A percentile compares a stretch with the other conserved stretches of the same genome.
Conservation (phyloP, 1,140 invertebrate species). For the Papilio helenus region DNA sequence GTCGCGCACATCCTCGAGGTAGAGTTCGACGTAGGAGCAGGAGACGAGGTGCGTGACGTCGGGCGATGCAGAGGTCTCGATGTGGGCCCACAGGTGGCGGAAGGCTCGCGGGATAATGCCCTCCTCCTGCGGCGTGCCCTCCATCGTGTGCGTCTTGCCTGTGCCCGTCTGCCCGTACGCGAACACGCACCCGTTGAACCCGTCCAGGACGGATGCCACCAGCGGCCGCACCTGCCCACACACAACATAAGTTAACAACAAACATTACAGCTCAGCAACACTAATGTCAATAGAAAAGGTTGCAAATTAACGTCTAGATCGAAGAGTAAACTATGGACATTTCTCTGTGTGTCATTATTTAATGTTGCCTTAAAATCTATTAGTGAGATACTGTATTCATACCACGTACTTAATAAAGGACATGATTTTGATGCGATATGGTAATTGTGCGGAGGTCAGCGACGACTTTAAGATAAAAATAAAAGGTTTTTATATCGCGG, state of each 20-base stretch:
- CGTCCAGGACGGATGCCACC: slow-evolving; percentile 97
- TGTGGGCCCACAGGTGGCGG: slow-evolving; percentile 97
- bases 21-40: slow-evolving; percentile 97
- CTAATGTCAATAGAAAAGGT: background rate
- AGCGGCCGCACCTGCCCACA: slow-evolving; percentile 89
- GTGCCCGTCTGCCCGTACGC: slow-evolving; percentile 98
- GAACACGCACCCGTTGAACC: slow-evolving; percentile 98
- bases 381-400: background rate
- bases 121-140: slow-evolving; percentile 89
- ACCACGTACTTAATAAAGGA: background rate
- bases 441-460: background rate
- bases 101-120: slow-evolving; percentile 98
- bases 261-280: background rate
- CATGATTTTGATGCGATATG: background rate
- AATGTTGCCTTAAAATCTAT: background rate
- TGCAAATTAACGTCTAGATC: background rate
- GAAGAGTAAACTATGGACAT: too few relatives aligned
- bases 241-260: background rate
- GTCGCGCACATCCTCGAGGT: slow-evolving; percentile 97
- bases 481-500: background rate
- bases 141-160: slow-evolving; percentile 98
- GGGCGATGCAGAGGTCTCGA: slow-evolving; percentile 88
- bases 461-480: background rate
- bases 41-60: slow-evolving; percentile 96
- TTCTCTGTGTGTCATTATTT: too few relatives aligned